phyloP scores from a whole-genome alignment of 2,797 vertebrate species.

The Chaetophractus vellerosus region DNA sequence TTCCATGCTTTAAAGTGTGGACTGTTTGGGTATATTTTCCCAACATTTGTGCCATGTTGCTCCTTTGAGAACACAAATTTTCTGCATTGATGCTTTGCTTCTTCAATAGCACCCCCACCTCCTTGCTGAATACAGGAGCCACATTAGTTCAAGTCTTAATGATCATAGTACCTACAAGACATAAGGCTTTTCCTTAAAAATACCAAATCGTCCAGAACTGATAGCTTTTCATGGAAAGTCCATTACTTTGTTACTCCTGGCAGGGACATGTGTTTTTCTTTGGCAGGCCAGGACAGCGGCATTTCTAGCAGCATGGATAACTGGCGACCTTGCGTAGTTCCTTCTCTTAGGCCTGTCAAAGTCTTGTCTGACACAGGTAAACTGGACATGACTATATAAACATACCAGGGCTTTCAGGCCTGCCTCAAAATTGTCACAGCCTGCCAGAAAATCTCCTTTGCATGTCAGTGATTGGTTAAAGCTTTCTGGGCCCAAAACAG shows the following conservation, averaged over 20 bases:
- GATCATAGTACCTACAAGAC: not conserved
- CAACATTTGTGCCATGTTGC: not conserved
- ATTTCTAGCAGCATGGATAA: slow-evolving; percentile 60
- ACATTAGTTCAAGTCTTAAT: not conserved
- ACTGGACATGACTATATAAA: slow-evolving; percentile 73
- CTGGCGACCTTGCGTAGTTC: not conserved
- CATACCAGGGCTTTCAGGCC: slow-evolving; percentile 18
- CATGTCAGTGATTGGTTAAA: not conserved
- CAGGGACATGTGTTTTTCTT: slow-evolving; percentile 64
- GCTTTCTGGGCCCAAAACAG: not conserved
- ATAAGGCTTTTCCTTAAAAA: slow-evolving; percentile 76
- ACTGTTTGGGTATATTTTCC: slow-evolving; percentile 19
- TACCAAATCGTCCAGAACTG: slow-evolving; percentile 67
- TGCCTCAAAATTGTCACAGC: not conserved
- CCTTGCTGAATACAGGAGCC: not conserved
- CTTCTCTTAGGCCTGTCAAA: slow-evolving; percentile 65
- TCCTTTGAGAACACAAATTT: not conserved
- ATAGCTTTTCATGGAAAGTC: slow-evolving; percentile 73
- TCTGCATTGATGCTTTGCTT: not conserved
- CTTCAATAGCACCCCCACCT: not conserved
- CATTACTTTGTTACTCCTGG: slow-evolving; percentile 80
- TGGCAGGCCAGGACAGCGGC: slow-evolving; percentile 56
- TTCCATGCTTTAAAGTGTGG: not conserved
- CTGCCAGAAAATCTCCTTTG: slow-evolving; percentile 53
- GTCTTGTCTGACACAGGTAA: slow-evolving; percentile 75